Conservation (phyloP, 1,140 invertebrate species). For the Drosophila nigromelanica region DNA sequence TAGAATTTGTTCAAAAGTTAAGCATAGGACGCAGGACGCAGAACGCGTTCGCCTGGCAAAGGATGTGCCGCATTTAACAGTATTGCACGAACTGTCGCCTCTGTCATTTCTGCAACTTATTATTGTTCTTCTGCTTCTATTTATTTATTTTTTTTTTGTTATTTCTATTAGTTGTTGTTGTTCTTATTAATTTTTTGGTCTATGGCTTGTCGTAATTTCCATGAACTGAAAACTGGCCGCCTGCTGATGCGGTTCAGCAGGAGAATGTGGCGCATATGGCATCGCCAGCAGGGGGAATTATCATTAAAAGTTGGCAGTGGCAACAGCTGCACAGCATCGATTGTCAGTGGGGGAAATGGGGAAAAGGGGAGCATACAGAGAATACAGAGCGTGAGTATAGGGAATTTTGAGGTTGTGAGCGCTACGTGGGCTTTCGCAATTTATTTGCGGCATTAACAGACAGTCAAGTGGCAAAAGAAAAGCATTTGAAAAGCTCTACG, state of each 20-base stretch:
- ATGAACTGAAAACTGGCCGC: constrained; percentile 37
- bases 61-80: constrained; percentile 67
- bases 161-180: constrained; percentile 14
- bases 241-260: constrained; percentile 3
- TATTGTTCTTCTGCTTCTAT: not conserved
- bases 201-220: constrained; percentile 49
- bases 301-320: constrained; percentile 76
- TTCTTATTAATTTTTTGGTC: constrained; percentile 52
- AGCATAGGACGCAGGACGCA: constrained; percentile 16
- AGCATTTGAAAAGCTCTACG: constrained; percentile 48
- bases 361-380: not conserved
- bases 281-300: constrained; percentile 54
- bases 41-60: constrained; percentile 70
- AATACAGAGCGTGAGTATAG: too few species aligned
- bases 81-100: constrained; percentile 44
- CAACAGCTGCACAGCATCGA: constrained; percentile 71
- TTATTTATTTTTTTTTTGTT: not conserved
- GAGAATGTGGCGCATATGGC: constrained; percentile 46
- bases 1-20: constrained; percentile 79
- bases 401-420: not conserved
- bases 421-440: constrained; percentile 53
- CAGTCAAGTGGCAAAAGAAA: constrained; percentile 64
- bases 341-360: constrained; percentile 22
- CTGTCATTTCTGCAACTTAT: not conserved
- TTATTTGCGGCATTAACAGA: constrained; percentile 75